Evolutionary conservation across 2,888 invertebrate species (phyloP), one percentile per base, ranked within the genome.

Genomic region (Tachina fera): DNA sequence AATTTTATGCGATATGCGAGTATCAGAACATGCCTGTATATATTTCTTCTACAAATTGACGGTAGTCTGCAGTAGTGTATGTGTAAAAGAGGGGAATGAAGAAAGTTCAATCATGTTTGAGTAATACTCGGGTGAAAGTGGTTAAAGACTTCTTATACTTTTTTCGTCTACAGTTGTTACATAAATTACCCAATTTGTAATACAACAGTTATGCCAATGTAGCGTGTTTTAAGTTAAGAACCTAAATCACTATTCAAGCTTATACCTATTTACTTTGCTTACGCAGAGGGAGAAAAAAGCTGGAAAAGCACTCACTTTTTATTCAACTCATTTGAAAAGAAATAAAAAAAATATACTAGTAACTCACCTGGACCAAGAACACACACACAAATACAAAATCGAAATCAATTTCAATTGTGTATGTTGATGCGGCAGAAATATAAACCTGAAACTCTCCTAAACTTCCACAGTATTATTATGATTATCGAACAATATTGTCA

Each of bases 291-390:
- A 58, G 39, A 45, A 9, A n/a, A 6, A 43, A 19, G 1, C 8
- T 22, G 67, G 45, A 77, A 47, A 41, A 41, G 49, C 56, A 45
- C 51, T 67, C 43, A 31, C 9, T 60, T 71, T 72, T 83, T 60
- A 45, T 19, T 47, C 51, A 63, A 43, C 14, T 16, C 45, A 11
- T 22, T 9, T 49, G 4, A 43, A 58, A 83, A 61, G n/a, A 68
- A n/a, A 19, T n/a, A 60, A 13, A 41, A n/a, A 45, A 77, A 74
- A 47, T 13, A 3, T 51, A 60, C 51, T 39, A 68, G 39, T 65
- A 67, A 77, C 10, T 72, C 80, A 77, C 74, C 67, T 80, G 77
- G 77, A 84, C 77, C 72, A 77, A 77, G n/a, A n/a, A 72, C 81
- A 31, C 31, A 31, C 31, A 31, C 49, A 70, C 14, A 67, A 77